Evolutionary conservation across 2,888 invertebrate species (phyloP).

Genomic region (Subacronicta megacephala): DNA sequence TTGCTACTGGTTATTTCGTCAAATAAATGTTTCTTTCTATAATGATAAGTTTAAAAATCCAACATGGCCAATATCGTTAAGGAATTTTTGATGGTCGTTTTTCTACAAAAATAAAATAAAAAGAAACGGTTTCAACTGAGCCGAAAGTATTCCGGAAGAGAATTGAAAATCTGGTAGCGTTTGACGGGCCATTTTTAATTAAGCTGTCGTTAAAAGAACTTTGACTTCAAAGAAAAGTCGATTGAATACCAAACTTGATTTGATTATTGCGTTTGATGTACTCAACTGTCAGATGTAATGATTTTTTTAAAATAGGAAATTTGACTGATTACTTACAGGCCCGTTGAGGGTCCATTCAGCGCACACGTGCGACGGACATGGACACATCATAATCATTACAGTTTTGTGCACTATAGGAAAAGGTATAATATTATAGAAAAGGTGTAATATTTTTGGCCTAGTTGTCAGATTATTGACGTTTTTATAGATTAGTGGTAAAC

Average conservation of each 20-base stretch:
- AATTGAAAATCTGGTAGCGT: conserved; percentile 35
- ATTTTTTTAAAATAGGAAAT: background rate
- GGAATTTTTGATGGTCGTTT: background rate
- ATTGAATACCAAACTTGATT: conserved; percentile 45
- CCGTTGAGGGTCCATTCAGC: no score
- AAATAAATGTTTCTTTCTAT: no score
- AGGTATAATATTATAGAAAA: no score
- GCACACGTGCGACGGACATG: no score
- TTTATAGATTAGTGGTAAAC: no score
- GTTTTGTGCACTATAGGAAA: no score
- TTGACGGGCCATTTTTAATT: conserved; percentile 49
- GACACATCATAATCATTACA: no score
- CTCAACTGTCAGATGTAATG: conserved; percentile 5
- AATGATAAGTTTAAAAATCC: no score
- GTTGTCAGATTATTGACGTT: no score
- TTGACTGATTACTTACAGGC: background rate
- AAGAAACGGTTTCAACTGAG: background rate
- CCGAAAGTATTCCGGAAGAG: conserved; percentile 20
- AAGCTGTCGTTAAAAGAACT: conserved; percentile 49
- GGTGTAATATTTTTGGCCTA: no score
- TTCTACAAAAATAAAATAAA: conserved; percentile 1
- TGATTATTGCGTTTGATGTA: conserved; percentile 37
- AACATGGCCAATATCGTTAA: no score
- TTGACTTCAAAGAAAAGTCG: conserved; percentile 46
- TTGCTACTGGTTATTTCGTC: no score